A percentile compares a stretch with the other conserved stretches of the same genome.
These are phyloP conservation scores for Coracias cyanogaster DNA, from an alignment of 2,797 vertebrate species.

Conservation along the genomic window DNA sequence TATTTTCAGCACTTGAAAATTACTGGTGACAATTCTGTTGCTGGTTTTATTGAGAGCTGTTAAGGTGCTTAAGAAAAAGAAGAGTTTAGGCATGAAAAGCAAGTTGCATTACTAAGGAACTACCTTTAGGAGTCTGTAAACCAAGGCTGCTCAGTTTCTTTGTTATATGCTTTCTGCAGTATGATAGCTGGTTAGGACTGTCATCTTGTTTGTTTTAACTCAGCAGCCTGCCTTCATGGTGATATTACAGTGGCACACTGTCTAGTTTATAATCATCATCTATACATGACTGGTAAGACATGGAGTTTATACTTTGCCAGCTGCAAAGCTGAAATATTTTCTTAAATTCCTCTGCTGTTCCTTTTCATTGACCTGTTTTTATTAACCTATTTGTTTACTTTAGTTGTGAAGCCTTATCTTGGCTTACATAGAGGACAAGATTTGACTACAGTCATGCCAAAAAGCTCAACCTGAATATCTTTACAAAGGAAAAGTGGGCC, in stretches of 20 bases:
- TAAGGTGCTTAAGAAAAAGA: background rate
- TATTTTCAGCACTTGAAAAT: background rate
- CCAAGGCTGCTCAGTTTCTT: background rate
- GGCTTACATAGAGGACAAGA: background rate
- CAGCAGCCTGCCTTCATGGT: background rate
- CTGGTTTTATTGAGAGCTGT: background rate
- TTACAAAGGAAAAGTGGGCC: background rate
- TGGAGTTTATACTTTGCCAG: background rate
- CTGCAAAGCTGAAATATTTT: background rate
- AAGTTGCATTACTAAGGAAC: background rate
- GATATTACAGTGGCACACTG: background rate
- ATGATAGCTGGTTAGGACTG: background rate
- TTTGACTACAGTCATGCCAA: background rate
- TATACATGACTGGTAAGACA: background rate
- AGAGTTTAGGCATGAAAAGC: background rate
- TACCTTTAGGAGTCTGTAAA: background rate
- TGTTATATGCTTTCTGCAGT: background rate
- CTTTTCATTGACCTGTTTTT: constrained; percentile 2
- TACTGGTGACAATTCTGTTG: background rate
- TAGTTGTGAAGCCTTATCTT: background rate
- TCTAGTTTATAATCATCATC: background rate
- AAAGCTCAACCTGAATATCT: background rate
- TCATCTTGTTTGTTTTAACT: background rate
- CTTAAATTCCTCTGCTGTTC: background rate
- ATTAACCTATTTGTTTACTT: constrained; percentile 27